Conservation (phyloP, 1,140 invertebrate species). For the Hydropsyche tenuis region DNA sequence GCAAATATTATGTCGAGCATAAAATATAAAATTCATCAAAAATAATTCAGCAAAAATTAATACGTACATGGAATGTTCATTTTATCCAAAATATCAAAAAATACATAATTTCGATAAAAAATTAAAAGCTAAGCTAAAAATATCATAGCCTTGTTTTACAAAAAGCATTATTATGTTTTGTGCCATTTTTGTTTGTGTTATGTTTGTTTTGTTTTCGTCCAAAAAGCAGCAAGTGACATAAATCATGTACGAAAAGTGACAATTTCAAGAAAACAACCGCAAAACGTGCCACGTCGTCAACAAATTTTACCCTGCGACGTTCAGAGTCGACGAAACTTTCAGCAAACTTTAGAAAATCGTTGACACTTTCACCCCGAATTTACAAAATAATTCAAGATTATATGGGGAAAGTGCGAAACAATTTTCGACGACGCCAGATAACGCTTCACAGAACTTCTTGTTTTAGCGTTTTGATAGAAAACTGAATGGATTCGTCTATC, state of each 20-base stretch:
- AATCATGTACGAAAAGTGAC: slow-evolving; percentile 6
- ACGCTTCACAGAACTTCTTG: neutral
- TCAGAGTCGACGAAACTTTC: slow-evolving; percentile 9
- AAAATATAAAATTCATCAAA: neutral
- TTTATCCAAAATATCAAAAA: no score
- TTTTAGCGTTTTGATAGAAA: neutral
- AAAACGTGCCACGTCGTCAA: neutral
- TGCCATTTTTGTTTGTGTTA: no score
- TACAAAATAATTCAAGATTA: slow-evolving; percentile 21
- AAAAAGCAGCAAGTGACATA: neutral
- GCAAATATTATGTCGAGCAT: neutral
- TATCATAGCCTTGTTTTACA: no score
- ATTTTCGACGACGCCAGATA: neutral
- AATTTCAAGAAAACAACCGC: neutral
- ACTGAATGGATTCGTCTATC: neutral
- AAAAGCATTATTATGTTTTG: no score
- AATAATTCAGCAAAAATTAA: no score
- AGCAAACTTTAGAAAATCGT: neutral
- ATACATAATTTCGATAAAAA: no score
- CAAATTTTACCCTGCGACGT: slow-evolving; percentile 6
- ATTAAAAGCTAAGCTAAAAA: no score
- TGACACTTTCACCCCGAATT: slow-evolving; percentile 5
- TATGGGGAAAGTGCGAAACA: neutral
- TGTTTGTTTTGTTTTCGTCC: neutral
- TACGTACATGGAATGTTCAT: no score